Conservation (phyloP, 2,797 vertebrate species). For the Myripristis jacobus region DNA sequence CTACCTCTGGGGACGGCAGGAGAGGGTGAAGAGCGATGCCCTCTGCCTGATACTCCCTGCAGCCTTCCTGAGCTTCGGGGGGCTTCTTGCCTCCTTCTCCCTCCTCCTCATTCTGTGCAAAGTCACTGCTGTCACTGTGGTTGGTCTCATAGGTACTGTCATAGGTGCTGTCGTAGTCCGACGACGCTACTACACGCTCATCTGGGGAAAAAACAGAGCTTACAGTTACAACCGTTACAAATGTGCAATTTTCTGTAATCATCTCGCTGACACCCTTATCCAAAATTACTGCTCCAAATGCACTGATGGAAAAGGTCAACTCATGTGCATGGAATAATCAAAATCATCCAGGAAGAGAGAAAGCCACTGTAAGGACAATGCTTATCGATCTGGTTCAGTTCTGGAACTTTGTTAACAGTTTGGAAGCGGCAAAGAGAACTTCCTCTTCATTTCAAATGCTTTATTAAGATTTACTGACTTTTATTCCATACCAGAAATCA, state of each 20-base stretch:
- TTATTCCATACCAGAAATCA: too few relatives aligned
- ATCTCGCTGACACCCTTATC: not conserved
- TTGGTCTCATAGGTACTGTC: conserved; percentile 91
- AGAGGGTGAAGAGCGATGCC: conserved; percentile 80
- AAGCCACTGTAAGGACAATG: too few relatives aligned
- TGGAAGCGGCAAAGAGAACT: too few relatives aligned
- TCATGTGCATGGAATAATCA: conserved; percentile 1
- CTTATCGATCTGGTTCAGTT: not conserved
- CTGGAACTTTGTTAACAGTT: not conserved
- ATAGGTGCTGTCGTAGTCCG: conserved; percentile 90
- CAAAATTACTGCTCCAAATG: not conserved
- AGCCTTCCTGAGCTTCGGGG: conserved; percentile 62
- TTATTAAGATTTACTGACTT: too few relatives aligned
- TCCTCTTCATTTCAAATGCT: too few relatives aligned
- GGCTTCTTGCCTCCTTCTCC: conserved; percentile 82
- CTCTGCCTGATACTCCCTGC: conserved; percentile 77
- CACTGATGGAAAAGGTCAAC: not conserved
- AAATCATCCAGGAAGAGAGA: not conserved
- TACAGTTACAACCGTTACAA: conserved; percentile 9
- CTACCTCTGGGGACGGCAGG: conserved; percentile 79
- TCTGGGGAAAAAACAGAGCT: conserved; percentile 76
- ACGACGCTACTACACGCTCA: conserved; percentile 88
- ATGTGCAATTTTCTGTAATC: not conserved
- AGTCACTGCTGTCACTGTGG: conserved; percentile 96
- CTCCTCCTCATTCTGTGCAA: conserved; percentile 92